Evolutionary conservation across 2,888 invertebrate genomes (phyloP), one percentile per base, ranked within the genome.

Genomic region (Poecilus cupreus): DNA sequence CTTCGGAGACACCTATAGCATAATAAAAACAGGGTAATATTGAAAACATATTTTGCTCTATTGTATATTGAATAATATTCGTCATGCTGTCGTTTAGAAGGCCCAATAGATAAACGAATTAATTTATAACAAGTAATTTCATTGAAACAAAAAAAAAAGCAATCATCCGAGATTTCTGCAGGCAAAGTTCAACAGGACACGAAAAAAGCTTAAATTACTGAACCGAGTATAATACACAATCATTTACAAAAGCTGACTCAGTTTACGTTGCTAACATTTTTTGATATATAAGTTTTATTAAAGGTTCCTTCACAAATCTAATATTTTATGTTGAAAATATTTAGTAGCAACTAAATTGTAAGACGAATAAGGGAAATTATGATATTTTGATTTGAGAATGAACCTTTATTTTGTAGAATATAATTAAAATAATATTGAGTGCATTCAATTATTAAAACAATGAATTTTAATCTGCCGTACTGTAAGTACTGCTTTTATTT

Each of bases 141-240:
- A 13, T 51, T 51, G 3, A 51, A 51, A 51, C 24, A 32, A 60
- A 60, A 54, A 54, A 16, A 20, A 70, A 46, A 46, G 46, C 72
- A 72, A 20, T 22, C 46, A 72, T 16, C 24, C 46, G 72, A 49
- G 8, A 39, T 46, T 72, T 39, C 13, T 11, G 72, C 72, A 72
- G 22, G 72, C 72, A 72, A 49, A 72, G 20, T 43, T 72, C 43
- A 49, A 43, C 22, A 72, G 24, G 43, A 39, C 8, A 72, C 72
- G 46, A 72, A 22, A 72, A 22, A 72, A 72, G 46, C 72, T 49
- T 22, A 46, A 70, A 72, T 72, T 72, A 13, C 22, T 72, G 10
- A 43, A 68, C 37, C 64, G 64, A 37, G 32, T 13, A 4, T 37
- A 16, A 68, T 60, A 60, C 32, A 68, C 37, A 16, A 68, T 37